A percentile compares a stretch with the other conserved stretches of the same genome.
phyloP scores from a whole-genome alignment of 64 coral and sea anemone species.

The Acropora yongei region DNA sequence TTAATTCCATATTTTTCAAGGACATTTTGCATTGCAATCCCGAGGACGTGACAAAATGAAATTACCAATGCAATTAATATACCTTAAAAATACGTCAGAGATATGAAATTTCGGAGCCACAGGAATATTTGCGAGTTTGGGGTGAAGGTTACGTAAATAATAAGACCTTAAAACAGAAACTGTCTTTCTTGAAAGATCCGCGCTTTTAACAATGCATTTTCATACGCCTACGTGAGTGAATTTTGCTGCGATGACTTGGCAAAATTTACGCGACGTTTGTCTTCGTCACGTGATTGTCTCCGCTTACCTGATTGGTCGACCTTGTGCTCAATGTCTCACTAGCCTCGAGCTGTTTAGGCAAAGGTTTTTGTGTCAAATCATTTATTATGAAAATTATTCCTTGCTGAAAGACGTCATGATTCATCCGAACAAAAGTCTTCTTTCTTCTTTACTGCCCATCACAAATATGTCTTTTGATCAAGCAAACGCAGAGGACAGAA shows the following conservation, averaged over 20 bases:
- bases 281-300: neutral
- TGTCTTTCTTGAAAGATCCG: too few species aligned
- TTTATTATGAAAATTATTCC: too few species aligned
- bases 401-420: too few species aligned
- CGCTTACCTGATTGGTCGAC: neutral
- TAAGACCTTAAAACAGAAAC: neutral
- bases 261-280: neutral
- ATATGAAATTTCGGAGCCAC: neutral
- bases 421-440: too few species aligned
- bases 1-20: neutral
- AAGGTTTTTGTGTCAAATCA: too few species aligned
- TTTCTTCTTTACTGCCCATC: too few species aligned
- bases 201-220: neutral
- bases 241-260: neutral
- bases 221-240: neutral
- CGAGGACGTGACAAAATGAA: neutral
- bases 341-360: too few species aligned
- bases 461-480: too few species aligned
- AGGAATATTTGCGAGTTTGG: neutral
- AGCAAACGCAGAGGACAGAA: too few species aligned
- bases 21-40: neutral
- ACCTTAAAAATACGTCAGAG: neutral
- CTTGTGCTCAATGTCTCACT: too few species aligned
- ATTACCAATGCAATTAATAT: neutral
- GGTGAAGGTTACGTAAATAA: neutral